These are phyloP conservation scores for Ia io DNA, from an alignment of 2,113 vertebrate species.

Conservation along the genomic window DNA sequence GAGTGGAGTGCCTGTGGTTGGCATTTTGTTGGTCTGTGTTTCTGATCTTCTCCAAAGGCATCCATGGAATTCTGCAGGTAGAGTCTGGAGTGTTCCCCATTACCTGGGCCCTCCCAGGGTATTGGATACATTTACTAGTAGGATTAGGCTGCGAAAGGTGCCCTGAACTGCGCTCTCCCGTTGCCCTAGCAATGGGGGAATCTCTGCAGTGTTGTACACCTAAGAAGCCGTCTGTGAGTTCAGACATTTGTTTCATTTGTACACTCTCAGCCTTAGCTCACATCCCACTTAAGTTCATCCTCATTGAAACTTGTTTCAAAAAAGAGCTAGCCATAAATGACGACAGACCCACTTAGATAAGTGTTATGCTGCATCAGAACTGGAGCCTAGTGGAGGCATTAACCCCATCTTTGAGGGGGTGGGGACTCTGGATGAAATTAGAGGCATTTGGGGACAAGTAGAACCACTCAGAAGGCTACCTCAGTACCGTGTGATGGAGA, in stretches of 20 bases:
- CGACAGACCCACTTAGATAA: background rate
- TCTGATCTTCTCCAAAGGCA: background rate
- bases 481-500: background rate
- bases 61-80: background rate
- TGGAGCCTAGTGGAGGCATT: background rate
- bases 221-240: background rate
- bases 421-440: background rate
- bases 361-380: background rate
- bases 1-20: background rate
- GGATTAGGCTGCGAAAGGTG: background rate
- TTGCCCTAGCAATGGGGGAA: background rate
- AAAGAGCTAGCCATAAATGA: background rate
- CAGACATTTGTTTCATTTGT: background rate
- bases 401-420: background rate
- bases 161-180: background rate
- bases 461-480: background rate
- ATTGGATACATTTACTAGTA: background rate
- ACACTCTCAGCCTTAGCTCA: background rate
- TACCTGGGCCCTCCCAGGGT: background rate
- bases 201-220: background rate
- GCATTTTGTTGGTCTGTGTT: background rate
- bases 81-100: background rate
- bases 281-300: background rate
- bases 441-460: background rate
- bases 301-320: background rate